Evolutionary conservation across 1,140 invertebrate genomes (phyloP), one percentile per base, ranked within the genome.

Genomic region (Nasonia giraulti): DNA sequence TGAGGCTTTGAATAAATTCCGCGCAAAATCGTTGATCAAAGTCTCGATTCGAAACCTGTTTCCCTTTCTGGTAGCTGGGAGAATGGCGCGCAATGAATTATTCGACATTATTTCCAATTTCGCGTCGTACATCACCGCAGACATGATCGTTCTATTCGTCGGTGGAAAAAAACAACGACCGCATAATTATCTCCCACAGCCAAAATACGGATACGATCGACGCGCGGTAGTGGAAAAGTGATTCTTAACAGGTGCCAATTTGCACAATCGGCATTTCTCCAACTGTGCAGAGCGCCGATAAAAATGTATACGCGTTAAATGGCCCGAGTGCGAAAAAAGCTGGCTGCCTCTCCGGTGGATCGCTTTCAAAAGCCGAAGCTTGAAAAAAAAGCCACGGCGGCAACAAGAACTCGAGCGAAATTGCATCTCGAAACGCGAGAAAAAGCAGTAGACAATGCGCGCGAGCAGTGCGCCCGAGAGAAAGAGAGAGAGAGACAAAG

Each of bases 391-490:
- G 71, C 40, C 75, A 27, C 55, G 75, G 12, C 55, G n/a, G 44
- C 33, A 20, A 20, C 14, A 37, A 20, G 37, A 82, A 68, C 10
- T 68, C n/a, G 20, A 33, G 12, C 77, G 73, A 77, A 84, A 80
- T 84, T 80, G 50, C 78, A 83, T 86, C 77, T 83, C 69, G 50
- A 79, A 80, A 74, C 68, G 33, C 50, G 75, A 86, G 82, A 44
- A 78, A 69, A 62, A 75, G n/a, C 74, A 69, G 8, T 44, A 44
- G 81, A 83, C 81, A 78, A 83, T 83, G 75, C 66, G 40, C 55
- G 71, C 73, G n/a, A 75, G 33, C 33, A 37, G 33, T 37, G 33
- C 66, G 40, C 55, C 50, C 73, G 14, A 75, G 47, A 50, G 69
- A 55, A 66, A 40, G 66, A 80, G 55, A 69, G 68, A 80, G 75